Evolutionary conservation across 1,140 invertebrate species (phyloP).

Genomic region (Lutraria rhynchaena): DNA sequence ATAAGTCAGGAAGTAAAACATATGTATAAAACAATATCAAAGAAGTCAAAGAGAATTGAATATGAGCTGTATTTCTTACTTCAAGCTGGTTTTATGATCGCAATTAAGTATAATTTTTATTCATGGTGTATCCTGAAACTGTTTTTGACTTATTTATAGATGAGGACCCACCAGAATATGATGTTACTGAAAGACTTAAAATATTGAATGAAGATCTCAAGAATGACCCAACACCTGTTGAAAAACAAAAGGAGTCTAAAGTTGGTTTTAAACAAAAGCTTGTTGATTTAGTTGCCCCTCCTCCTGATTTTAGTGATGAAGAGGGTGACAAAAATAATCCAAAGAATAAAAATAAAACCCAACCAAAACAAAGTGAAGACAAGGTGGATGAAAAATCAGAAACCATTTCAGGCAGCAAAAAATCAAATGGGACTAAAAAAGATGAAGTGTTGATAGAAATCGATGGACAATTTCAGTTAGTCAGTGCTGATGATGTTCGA

Average conservation of each 20-base stretch:
- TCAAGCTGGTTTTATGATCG: too few relatives aligned
- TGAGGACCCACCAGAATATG: slow-evolving; percentile 78
- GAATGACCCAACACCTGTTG: slow-evolving; percentile 74
- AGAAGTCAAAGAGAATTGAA: too few relatives aligned
- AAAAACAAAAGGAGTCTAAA: slow-evolving; percentile 67
- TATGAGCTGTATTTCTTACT: too few relatives aligned
- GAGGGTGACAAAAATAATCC: slow-evolving; percentile 60
- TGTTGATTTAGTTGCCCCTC: slow-evolving; percentile 77
- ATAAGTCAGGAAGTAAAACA: too few relatives aligned
- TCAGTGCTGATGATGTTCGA: slow-evolving; percentile 74
- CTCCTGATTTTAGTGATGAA: slow-evolving; percentile 74
- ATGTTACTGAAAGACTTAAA: slow-evolving; percentile 77
- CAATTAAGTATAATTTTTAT: not conserved
- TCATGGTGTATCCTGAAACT: slow-evolving; percentile 27
- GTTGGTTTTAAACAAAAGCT: slow-evolving; percentile 78
- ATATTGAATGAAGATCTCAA: slow-evolving; percentile 78
- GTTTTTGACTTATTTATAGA: slow-evolving; percentile 63
- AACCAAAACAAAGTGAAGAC: slow-evolving; percentile 39
- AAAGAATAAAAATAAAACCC: slow-evolving; percentile 49
- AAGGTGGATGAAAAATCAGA: slow-evolving; percentile 49
- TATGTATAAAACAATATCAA: too few relatives aligned
- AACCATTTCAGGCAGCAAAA: slow-evolving; percentile 55
- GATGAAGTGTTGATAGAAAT: slow-evolving; percentile 77
- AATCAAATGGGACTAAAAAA: slow-evolving; percentile 49
- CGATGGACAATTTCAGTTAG: slow-evolving; percentile 78